Evolutionary conservation across 2,888 invertebrate species (phyloP).

Genomic region (Dyspetes luteomarginatus): DNA sequence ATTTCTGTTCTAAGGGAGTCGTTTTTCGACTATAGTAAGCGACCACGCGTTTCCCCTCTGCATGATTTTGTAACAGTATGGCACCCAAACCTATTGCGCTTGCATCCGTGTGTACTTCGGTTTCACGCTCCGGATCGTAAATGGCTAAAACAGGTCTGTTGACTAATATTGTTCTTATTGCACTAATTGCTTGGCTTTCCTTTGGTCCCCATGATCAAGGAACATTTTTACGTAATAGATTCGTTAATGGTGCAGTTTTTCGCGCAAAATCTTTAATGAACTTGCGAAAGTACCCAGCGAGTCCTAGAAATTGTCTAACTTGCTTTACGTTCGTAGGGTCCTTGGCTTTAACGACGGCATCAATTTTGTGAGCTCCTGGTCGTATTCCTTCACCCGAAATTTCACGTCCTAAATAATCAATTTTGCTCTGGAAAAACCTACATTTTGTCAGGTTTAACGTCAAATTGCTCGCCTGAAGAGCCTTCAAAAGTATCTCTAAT

Average conservation of each 20-base stretch:
- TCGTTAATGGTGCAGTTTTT: conserved; percentile 70
- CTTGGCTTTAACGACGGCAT: conserved; percentile 56
- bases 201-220: conserved; percentile 66
- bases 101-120: conserved; percentile 78
- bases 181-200: conserved; percentile 70
- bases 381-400: conserved; percentile 53
- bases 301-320: conserved; percentile 66
- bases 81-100: conserved; percentile 74
- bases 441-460: conserved; percentile 64
- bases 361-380: conserved; percentile 61
- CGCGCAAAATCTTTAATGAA: conserved; percentile 69
- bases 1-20: conserved; percentile 37
- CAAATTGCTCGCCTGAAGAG: conserved; percentile 33
- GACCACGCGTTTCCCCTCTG: conserved; percentile 42
- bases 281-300: conserved; percentile 67
- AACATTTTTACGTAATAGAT: conserved; percentile 67
- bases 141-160: conserved; percentile 71
- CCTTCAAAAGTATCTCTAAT: conserved; percentile 27
- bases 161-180: conserved; percentile 68
- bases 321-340: conserved; percentile 56
- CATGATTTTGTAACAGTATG: conserved; percentile 73
- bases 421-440: conserved; percentile 44
- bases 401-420: conserved; percentile 65
- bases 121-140: conserved; percentile 69
- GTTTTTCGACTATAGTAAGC: conserved; percentile 56